Evolutionary conservation across 2,797 vertebrate species (phyloP).

Genomic region (Lacerta agilis): DNA sequence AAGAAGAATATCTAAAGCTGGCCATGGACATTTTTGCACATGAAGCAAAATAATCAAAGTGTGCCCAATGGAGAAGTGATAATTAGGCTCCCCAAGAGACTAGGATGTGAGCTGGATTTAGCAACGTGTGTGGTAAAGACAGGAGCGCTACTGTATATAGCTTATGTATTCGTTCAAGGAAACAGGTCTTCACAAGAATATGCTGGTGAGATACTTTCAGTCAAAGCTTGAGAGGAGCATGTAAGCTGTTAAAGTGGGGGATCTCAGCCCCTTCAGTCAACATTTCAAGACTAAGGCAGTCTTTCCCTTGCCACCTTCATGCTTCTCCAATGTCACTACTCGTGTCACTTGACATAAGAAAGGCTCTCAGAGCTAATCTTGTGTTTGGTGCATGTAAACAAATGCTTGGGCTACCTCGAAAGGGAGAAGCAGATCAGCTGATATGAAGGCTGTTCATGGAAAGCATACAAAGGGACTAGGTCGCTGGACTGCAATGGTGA

Average conservation of each 20-base stretch:
- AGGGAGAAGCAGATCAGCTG: constrained; percentile 23
- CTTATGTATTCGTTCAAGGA: not conserved
- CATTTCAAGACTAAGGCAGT: not conserved
- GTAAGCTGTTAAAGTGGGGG: not conserved
- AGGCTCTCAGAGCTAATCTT: not conserved
- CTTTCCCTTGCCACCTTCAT: constrained; percentile 27
- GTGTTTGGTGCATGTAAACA: not conserved
- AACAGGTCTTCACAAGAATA: not conserved
- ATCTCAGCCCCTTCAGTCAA: not conserved
- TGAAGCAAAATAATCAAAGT: not conserved
- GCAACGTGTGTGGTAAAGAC: not conserved
- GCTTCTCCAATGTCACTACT: not conserved
- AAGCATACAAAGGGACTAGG: not conserved
- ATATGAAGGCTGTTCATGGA: not conserved
- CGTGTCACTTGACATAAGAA: rapidly evolving
- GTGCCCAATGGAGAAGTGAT: not conserved
- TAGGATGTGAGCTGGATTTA: not conserved
- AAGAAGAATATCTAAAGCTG: not conserved
- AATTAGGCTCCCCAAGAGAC: not conserved
- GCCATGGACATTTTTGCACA: constrained; percentile 9
- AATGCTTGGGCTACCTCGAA: not conserved
- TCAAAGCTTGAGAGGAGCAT: not conserved
- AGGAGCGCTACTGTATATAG: not conserved
- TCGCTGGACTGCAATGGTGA: not conserved
- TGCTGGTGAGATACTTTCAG: not conserved